Base-by-base conservation (phyloP, 2,888 invertebrate genomes). In the Mesochorus sp. region DNA sequence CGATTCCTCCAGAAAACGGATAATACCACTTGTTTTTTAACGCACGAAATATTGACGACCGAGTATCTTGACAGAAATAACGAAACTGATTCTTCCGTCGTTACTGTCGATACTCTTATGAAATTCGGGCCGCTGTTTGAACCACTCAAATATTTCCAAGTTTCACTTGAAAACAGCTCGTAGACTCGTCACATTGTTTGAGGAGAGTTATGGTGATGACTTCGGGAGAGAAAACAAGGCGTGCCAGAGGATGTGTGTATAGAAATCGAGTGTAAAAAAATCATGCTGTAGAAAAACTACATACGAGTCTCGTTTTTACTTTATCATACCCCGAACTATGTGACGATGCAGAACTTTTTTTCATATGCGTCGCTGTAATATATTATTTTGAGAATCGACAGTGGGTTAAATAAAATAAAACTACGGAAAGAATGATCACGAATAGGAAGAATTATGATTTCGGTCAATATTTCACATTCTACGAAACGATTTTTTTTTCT, bases 231-330 rank as follows among this genome's bases (percentile, higher is more conserved):
- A 72, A 76, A 79, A 80, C 73, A 76, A 81, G 87, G 85, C 76
- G 87, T 84, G 86, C 80, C 83, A 72, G 47, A 70, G 42, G 86
- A 86, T 85, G 85, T 86, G 86, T 88, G 82, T 84, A 83, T 83
- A 88, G 88, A 88, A 87, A 88, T 87, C 86, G 82, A 78, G 67
- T 21, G 71, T 62, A 67, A 42, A 78, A 79, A 77, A 78, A 78
- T n/a, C n/a, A n/a, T n/a, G n/a, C n/a, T n/a, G n/a, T n/a, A 79
- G 74, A 73, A 26, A 59, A 62, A 17, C 14, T 12, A 74, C 57
- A 10, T 10, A 34, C 34, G 47, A 10, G 28, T 31, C n/a, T 55
- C 49, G 4, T 57, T 26, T 59, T 51, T 3, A 19, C 1, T n/a
- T n/a, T n/a, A n/a, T n/a, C n/a, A n/a, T 34, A 17, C 4, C 26